These are phyloP conservation scores for Caenorhabditis latens DNA, from an alignment of 1,140 invertebrate species.

Conservation along the genomic window DNA sequence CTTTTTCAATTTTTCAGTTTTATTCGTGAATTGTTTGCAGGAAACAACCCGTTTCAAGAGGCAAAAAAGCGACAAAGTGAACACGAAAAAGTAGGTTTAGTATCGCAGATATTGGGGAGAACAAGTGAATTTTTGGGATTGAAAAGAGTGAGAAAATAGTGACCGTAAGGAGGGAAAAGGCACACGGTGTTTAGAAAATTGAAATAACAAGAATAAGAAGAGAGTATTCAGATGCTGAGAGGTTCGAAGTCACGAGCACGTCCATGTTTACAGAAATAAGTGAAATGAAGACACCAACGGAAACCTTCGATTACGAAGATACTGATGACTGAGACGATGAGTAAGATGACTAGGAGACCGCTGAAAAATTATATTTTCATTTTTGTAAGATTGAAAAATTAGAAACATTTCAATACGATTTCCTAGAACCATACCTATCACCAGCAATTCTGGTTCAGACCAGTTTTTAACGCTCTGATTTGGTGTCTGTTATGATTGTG, in stretches of 20 bases:
- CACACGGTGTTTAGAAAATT: slow-evolving; percentile 10
- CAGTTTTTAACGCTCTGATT: background rate
- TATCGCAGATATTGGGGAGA: background rate
- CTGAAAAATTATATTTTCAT: background rate
- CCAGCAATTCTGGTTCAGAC: no score
- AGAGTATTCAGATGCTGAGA: slow-evolving; percentile 1
- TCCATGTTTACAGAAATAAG: slow-evolving; percentile 50
- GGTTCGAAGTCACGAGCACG: slow-evolving; percentile 18
- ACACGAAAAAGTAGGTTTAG: background rate
- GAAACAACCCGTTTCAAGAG: slow-evolving; percentile 37
- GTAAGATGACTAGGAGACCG: slow-evolving; percentile 26
- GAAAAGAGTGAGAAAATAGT: background rate
- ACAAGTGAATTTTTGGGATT: slow-evolving; percentile 43
- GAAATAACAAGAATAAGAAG: background rate
- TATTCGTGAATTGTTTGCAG: slow-evolving; percentile 30
- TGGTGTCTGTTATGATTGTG: background rate
- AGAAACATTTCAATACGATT: no score
- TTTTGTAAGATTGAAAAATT: background rate
- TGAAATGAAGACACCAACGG: slow-evolving; percentile 46
- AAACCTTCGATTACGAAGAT: slow-evolving; percentile 42
- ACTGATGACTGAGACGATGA: slow-evolving; percentile 30
- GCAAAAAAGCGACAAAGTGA: background rate
- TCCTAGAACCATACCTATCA: no score
- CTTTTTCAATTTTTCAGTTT: background rate
- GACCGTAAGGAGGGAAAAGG: slow-evolving; percentile 5